Conservation (phyloP, 2,113 vertebrate genomes). For the Excalfactoria chinensis region DNA sequence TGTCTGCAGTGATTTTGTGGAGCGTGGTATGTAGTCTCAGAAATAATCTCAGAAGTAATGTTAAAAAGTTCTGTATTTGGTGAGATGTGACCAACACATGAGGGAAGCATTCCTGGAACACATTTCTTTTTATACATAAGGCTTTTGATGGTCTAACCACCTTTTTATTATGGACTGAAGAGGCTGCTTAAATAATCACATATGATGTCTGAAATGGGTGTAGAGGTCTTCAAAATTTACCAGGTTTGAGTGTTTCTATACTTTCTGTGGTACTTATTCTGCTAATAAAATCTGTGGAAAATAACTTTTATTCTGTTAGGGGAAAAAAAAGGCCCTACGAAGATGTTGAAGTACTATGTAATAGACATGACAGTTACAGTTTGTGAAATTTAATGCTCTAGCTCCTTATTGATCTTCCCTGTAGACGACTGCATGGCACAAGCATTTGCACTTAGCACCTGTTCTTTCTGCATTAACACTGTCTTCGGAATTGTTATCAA, state of each 20-base stretch:
- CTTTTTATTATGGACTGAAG: background rate
- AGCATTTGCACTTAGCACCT: slow-evolving; percentile 65
- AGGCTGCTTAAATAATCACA: background rate
- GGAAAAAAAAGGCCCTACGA: background rate
- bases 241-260: background rate
- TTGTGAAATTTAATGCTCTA: slow-evolving; percentile 84
- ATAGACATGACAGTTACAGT: slow-evolving; percentile 71
- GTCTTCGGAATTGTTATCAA: slow-evolving; percentile 71
- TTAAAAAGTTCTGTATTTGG: background rate
- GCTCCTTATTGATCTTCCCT: slow-evolving; percentile 80
- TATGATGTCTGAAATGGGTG: background rate
- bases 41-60: background rate
- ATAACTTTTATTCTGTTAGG: slow-evolving; percentile 2
- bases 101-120: background rate
- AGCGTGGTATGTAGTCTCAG: background rate
- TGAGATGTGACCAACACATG: background rate
- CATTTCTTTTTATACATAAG: background rate
- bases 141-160: background rate
- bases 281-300: slow-evolving; percentile 23
- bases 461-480: slow-evolving; percentile 80
- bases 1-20: background rate
- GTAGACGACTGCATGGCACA: slow-evolving; percentile 43
- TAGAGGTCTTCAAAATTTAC: background rate
- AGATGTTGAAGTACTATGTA: slow-evolving; percentile 40
- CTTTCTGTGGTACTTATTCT: background rate